A percentile compares a stretch with the other conserved stretches of the same genome.
Conservation (phyloP, 2,113 vertebrate species). For the Notiomystis cincta region DNA sequence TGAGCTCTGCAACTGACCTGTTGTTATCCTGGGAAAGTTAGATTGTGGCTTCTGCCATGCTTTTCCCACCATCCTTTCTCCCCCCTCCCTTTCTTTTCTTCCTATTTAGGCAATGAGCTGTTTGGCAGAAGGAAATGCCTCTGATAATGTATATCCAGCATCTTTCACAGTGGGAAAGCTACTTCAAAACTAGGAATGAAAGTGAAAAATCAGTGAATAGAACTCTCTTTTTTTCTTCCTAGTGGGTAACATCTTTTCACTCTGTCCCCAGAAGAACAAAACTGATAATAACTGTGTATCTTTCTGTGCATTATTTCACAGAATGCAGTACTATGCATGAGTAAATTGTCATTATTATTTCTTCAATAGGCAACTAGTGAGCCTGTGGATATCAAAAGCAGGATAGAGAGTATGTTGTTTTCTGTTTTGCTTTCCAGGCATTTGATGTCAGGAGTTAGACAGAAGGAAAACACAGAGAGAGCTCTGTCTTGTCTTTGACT, state of each 20-base stretch:
- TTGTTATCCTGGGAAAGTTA: slow-evolving; percentile 12
- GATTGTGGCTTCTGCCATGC: not conserved
- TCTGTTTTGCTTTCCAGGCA: slow-evolving; percentile 24
- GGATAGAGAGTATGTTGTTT: not conserved
- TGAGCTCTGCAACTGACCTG: not conserved
- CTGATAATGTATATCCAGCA: not conserved
- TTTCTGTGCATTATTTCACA: not conserved
- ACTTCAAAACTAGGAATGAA: not conserved
- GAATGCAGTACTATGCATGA: not conserved
- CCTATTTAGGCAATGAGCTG: slow-evolving; percentile 36
- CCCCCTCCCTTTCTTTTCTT: not conserved
- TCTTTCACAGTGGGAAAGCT: not conserved
- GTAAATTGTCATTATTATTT: slow-evolving; percentile 18
- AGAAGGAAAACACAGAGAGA: not conserved
- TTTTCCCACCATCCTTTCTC: not conserved
- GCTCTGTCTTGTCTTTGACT: not conserved
- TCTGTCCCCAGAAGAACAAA: not conserved
- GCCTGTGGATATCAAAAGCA: not conserved
- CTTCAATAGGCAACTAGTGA: not conserved
- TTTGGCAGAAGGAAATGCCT: slow-evolving; percentile 13
- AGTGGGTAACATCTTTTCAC: not conserved
- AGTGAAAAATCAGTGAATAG: not conserved
- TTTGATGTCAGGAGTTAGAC: not conserved
- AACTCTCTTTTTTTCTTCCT: not conserved
- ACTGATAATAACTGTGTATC: not conserved